Conservation (phyloP, 2,797 vertebrate species). For the Sparidentex hasta region DNA sequence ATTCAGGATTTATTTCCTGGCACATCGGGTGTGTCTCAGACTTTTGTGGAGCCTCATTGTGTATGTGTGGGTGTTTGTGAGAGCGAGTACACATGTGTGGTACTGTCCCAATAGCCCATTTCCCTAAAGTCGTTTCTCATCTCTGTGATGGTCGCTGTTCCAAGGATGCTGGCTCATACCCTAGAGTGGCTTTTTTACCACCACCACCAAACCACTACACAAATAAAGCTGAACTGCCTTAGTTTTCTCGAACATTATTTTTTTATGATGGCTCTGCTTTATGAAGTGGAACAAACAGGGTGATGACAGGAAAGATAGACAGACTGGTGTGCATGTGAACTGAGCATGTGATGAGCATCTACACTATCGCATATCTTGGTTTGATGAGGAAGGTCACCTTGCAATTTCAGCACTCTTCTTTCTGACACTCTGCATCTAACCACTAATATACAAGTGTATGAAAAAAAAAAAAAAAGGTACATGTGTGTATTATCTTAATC, state of each 20-base stretch:
- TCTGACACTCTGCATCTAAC: neutral
- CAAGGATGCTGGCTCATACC: slow-evolving; percentile 64
- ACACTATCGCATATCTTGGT: neutral
- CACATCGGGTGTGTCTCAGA: slow-evolving; percentile 15
- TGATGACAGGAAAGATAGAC: slow-evolving; percentile 32
- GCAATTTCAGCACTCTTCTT: neutral
- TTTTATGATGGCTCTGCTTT: slow-evolving; percentile 50
- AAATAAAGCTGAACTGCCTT: slow-evolving; percentile 46
- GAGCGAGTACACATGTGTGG: slow-evolving; percentile 10
- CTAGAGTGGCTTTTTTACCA: slow-evolving; percentile 43
- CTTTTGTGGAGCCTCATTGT: neutral
- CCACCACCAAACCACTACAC: slow-evolving; percentile 32
- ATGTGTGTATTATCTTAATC: no score
- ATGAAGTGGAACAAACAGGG: slow-evolving; percentile 48
- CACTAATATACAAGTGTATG: neutral
- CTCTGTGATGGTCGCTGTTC: slow-evolving; percentile 55
- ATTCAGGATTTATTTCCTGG: slow-evolving; percentile 49
- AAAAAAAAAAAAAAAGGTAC: no score
- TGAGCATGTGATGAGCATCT: slow-evolving; percentile 19
- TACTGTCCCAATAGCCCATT: slow-evolving; percentile 59
- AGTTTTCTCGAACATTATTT: slow-evolving; percentile 38
- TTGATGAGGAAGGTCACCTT: slow-evolving; percentile 40
- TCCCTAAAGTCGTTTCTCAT: slow-evolving; percentile 64
- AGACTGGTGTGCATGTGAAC: slow-evolving; percentile 29
- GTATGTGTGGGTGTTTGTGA: slow-evolving; percentile 18